A percentile compares a stretch with the other conserved stretches of the same genome.
phyloP scores from a whole-genome alignment of 2,888 invertebrate species.

The Apamea epomidion region DNA sequence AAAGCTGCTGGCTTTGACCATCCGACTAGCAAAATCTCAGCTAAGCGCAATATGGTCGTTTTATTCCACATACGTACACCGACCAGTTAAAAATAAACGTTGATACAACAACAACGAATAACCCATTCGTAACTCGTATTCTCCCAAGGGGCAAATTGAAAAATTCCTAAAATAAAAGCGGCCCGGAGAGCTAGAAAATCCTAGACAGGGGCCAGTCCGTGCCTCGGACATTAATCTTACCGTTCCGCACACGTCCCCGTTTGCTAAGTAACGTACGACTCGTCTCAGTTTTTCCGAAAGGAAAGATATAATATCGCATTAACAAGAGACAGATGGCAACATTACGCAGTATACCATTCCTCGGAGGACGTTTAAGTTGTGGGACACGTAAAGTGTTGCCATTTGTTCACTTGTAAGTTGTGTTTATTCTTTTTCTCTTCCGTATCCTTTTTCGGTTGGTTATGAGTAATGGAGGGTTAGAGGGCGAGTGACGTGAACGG shows the following conservation, averaged over 20 bases:
- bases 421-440: slow-evolving; percentile 83
- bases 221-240: slow-evolving; percentile 71
- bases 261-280: slow-evolving; percentile 73
- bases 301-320: slow-evolving; percentile 81
- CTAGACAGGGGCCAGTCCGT: slow-evolving; percentile 68
- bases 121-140: slow-evolving; percentile 75
- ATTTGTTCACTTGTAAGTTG: slow-evolving; percentile 85
- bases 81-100: slow-evolving; percentile 49
- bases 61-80: slow-evolving; percentile 33
- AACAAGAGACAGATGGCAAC: slow-evolving; percentile 83
- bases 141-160: slow-evolving; percentile 81
- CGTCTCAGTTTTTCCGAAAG: slow-evolving; percentile 72
- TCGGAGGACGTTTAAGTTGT: slow-evolving; percentile 84
- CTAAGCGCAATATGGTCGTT: slow-evolving; percentile 26
- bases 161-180: slow-evolving; percentile 77
- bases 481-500: slow-evolving; percentile 77
- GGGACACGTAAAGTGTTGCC: slow-evolving; percentile 86
- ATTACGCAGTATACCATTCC: slow-evolving; percentile 85
- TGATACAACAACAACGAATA: slow-evolving; percentile 70
- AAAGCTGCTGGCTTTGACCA: slow-evolving; percentile 41
- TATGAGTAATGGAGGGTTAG: slow-evolving; percentile 84
- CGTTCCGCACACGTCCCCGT: slow-evolving; percentile 69
- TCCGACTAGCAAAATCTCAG: slow-evolving; percentile 17
- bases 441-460: slow-evolving; percentile 78
- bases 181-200: slow-evolving; percentile 72